Percentiles rank a stretch among this genome's conserved stretches.
These are phyloP conservation scores for Lordiphosa stackelbergi DNA, from an alignment of 1,140 invertebrate species.

Conservation along the genomic window DNA sequence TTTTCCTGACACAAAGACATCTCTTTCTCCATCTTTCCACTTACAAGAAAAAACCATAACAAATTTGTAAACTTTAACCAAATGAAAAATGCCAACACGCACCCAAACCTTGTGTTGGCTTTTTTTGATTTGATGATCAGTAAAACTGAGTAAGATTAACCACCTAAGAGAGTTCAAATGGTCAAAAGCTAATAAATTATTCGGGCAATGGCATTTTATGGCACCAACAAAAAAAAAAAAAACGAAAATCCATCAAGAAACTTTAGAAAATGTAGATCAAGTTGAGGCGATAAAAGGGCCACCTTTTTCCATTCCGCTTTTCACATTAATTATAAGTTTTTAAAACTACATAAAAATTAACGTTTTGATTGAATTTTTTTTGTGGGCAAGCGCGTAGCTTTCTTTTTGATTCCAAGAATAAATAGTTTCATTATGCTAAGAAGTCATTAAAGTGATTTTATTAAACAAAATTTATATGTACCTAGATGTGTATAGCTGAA, in stretches of 20 bases:
- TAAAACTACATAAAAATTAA: conserved; percentile 59
- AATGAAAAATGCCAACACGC: conserved; percentile 56
- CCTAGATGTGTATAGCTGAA: conserved; percentile 26
- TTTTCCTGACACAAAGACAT: conserved; percentile 18
- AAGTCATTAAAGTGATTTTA: conserved; percentile 61
- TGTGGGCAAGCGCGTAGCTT: not conserved
- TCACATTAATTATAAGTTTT: conserved; percentile 75
- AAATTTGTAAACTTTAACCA: conserved; percentile 47
- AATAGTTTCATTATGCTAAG: conserved; percentile 60
- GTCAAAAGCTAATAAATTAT: conserved; percentile 68
- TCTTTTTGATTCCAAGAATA: conserved; percentile 46
- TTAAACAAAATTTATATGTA: conserved; percentile 37
- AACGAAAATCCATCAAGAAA: conserved; percentile 42
- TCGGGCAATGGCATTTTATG: conserved; percentile 42
- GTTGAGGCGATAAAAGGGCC: conserved; percentile 62
- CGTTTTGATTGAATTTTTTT: conserved; percentile 64
- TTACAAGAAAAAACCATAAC: conserved; percentile 39
- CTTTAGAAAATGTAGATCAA: conserved; percentile 60
- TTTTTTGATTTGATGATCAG: conserved; percentile 49
- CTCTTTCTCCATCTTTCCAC: not conserved
- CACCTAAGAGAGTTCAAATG: conserved; percentile 36
- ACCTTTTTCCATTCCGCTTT: conserved; percentile 22
- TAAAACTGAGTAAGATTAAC: conserved; percentile 64
- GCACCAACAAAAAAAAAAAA: conserved; percentile 25
- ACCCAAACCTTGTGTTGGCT: conserved; percentile 20